phyloP scores from a whole-genome alignment of 2,113 vertebrate species.

The Apodemus sylvaticus region DNA sequence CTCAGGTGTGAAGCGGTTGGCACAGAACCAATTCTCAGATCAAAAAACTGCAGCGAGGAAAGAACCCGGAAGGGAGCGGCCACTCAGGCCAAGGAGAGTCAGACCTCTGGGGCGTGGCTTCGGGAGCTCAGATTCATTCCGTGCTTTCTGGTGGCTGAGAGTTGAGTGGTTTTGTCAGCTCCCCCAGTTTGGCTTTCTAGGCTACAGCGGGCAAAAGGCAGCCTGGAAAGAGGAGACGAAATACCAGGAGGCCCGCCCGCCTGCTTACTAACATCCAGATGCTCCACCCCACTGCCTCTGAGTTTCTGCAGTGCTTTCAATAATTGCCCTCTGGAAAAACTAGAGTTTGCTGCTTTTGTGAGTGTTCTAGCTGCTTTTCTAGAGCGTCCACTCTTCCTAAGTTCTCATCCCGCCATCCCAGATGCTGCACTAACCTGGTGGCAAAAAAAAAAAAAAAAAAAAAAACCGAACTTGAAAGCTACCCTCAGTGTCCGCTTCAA shows the following conservation, averaged over 20 bases:
- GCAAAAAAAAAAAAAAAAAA: too few species aligned
- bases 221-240: neutral
- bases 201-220: neutral
- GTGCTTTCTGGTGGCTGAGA: neutral
- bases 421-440: neutral
- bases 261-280: neutral
- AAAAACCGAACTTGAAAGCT: neutral
- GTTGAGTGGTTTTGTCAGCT: neutral
- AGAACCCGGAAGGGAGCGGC: neutral
- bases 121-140: neutral
- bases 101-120: neutral
- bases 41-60: neutral
- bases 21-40: neutral
- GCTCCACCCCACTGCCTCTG: neutral
- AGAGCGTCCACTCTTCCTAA: neutral
- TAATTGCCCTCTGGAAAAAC: neutral
- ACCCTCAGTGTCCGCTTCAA: neutral
- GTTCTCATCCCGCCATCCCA: neutral
- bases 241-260: neutral
- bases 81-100: neutral
- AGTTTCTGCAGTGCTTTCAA: neutral
- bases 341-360: neutral
- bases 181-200: neutral
- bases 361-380: neutral
- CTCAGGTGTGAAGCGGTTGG: neutral